phyloP scores from a whole-genome alignment of 2,113 vertebrate genomes.

The Spheniscus mendiculus region DNA sequence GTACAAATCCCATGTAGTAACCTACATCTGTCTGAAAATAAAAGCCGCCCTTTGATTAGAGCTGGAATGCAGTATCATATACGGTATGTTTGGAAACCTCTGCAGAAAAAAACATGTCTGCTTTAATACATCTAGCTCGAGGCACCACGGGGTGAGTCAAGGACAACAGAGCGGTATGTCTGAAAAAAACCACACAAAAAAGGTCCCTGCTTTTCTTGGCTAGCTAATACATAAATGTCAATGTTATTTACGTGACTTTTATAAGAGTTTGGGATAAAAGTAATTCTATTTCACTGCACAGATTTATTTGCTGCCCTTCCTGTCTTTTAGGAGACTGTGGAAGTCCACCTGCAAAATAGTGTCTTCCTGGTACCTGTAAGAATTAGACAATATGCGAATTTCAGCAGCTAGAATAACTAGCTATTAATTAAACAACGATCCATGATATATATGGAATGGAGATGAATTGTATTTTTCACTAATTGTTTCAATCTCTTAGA shows the following conservation, averaged over 20 bases:
- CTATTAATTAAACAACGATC: background rate
- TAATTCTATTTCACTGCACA: background rate
- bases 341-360: background rate
- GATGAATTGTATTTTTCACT: background rate
- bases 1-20: background rate
- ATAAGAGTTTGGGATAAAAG: background rate
- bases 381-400: background rate
- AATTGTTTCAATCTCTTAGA: background rate
- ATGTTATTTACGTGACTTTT: background rate
- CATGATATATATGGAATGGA: background rate
- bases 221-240: background rate
- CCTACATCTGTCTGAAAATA: slow-evolving; percentile 7
- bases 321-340: background rate
- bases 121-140: background rate
- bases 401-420: background rate
- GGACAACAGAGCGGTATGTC: background rate
- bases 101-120: slow-evolving; percentile 5
- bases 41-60: background rate
- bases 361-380: background rate
- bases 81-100: background rate
- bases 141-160: background rate
- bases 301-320: background rate
- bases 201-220: slow-evolving; percentile 1
- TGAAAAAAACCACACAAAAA: background rate
- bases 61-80: slow-evolving; percentile 13